Evolutionary conservation across 2,113 vertebrate species (phyloP), one percentile per base, ranked within the genome.

Genomic region (Rhizomys pruinosus): DNA sequence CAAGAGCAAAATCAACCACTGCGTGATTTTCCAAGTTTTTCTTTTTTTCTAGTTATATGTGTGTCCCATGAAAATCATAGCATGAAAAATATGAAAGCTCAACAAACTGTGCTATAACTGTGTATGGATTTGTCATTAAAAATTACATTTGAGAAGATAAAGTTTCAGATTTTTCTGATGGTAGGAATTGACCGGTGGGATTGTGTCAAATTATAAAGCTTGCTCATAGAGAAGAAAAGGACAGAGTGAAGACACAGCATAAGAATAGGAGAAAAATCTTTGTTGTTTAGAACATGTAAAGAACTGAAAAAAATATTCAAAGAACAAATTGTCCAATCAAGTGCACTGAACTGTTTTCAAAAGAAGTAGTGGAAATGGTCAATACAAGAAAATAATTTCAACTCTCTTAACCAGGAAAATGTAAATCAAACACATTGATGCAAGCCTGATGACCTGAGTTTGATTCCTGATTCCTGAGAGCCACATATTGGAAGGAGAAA

Each of bases 11-110:
- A 59, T 61, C 44, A 74, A 86, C 23, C 29, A 57, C 19, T 44
- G 34, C 78, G 85, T 74, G 63, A 86, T 64, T 81, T 91, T 88
- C 88, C 52, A 63, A 66, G 20, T 64, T 59, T 76, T 22, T 92
- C 16, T 85, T 66, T 73, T 74, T 82, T 84, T 4, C 59, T 47
- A 66, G 29, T 84, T 10, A 23, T 81, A 81, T 81, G 42, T 29
- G 23, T 47, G 29, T 9, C 23, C 12, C 27, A 39, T 76, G 13
- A 61, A 42, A 52, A 84, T 93, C 17, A 92, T 79, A 71, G 11
- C 34, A 81, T 78, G 13, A 34, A 37, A 92, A 64, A 3, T 23
- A 74, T 44, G 69, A 42, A 80, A 55, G 29, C 0, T 52, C 44
- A 73, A n/a, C 73, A 87, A 84, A 76, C 4, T 55, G 1, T 37